These are phyloP conservation scores for Beaufortia kweichowensis DNA, from an alignment of 2,113 vertebrate genomes.

Conservation along the genomic window DNA sequence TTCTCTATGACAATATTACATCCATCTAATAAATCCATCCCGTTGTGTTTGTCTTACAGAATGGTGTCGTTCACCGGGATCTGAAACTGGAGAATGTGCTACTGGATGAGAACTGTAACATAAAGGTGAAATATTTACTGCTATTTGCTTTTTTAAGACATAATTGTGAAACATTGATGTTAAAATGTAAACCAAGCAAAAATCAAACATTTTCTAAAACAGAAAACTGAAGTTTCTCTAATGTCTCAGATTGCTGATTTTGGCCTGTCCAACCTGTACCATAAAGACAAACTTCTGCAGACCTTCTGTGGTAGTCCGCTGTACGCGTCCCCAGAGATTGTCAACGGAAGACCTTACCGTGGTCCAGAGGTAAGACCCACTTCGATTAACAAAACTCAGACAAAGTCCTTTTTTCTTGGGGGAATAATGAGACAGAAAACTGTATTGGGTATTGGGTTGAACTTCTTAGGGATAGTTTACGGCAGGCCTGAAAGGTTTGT, in stretches of 20 bases:
- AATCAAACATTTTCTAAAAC: conserved; percentile 7
- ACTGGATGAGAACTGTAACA: conserved; percentile 98
- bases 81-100: conserved; percentile 99
- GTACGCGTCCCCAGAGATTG: conserved; percentile 97
- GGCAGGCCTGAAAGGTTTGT: neutral
- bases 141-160: neutral
- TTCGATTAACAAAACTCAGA: neutral
- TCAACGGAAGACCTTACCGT: conserved; percentile 93
- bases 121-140: conserved; percentile 81
- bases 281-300: conserved; percentile 96
- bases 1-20: conserved; percentile 42
- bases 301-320: conserved; percentile 98
- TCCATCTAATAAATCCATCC: neutral
- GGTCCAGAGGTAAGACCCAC: conserved; percentile 86
- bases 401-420: too few species aligned
- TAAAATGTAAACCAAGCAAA: too few species aligned
- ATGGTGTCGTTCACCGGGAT: conserved; percentile 95
- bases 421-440: neutral
- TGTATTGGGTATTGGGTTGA: conserved; percentile 13
- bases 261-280: conserved; percentile 95
- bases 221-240: neutral
- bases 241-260: conserved; percentile 92
- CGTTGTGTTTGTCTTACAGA: conserved; percentile 74
- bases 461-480: conserved; percentile 29
- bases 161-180: too few species aligned